phyloP scores from a whole-genome alignment of 1,140 invertebrate genomes.

The Solen grandis region DNA sequence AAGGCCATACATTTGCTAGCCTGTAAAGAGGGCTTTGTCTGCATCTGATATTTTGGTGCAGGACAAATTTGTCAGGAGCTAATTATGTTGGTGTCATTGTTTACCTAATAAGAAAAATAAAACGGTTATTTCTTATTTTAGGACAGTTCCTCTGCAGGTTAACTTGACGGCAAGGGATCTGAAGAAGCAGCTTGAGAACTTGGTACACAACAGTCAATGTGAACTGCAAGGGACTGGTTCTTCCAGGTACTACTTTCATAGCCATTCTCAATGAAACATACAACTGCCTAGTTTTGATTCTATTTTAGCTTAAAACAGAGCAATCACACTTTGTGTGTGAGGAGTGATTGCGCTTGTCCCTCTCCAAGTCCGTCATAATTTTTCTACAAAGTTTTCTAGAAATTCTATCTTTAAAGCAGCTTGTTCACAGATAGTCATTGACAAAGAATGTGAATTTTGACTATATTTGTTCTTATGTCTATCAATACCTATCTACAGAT shows the following conservation, averaged over 20 bases:
- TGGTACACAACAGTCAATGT: constrained; percentile 23
- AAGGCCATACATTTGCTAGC: no score
- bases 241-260: constrained; percentile 12
- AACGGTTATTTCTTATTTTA: constrained; percentile 9
- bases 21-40: no score
- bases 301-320: background rate
- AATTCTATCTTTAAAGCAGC: no score
- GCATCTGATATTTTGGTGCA: no score
- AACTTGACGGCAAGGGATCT: constrained; percentile 31
- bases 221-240: constrained; percentile 35
- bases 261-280: background rate
- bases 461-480: no score
- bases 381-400: background rate
- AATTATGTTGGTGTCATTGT: no score
- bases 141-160: constrained; percentile 29
- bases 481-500: no score
- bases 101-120: no score
- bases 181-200: constrained; percentile 29
- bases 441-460: no score
- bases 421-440: no score
- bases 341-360: background rate
- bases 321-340: background rate
- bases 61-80: no score
- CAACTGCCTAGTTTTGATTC: background rate
- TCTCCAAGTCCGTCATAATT: background rate